Percentiles rank a stretch among this genome's conserved stretches.
Evolutionary conservation across 2,888 invertebrate genomes (phyloP).

Genomic region (Mythimna lalbum): DNA sequence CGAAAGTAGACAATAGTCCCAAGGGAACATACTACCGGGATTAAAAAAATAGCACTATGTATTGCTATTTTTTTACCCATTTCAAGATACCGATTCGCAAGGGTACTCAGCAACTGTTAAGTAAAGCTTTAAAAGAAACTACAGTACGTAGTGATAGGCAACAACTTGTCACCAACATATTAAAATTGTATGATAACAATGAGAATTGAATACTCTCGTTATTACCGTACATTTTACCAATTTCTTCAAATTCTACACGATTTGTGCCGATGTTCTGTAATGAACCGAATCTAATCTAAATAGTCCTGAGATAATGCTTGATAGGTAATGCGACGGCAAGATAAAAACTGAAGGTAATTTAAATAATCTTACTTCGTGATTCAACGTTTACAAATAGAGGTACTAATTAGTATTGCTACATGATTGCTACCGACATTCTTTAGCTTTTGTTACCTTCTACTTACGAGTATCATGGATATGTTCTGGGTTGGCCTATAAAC

Average conservation of each 20-base stretch:
- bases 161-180: neutral
- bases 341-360: constrained; percentile 42
- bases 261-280: constrained; percentile 13
- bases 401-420: constrained; percentile 12
- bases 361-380: constrained; percentile 36
- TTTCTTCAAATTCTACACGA: constrained; percentile 7
- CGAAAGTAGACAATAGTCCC: too few relatives aligned
- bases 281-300: constrained; percentile 38
- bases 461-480: neutral
- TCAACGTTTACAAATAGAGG: constrained; percentile 30
- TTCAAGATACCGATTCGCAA: too few relatives aligned
- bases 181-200: neutral
- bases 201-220: too few relatives aligned
- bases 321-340: constrained; percentile 25
- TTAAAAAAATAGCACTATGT: too few relatives aligned
- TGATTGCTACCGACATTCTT: constrained; percentile 21
- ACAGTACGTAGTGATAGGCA: neutral
- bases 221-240: too few relatives aligned
- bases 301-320: constrained; percentile 36
- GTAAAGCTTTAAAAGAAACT: too few relatives aligned
- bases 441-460: neutral
- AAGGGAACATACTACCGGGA: too few relatives aligned
- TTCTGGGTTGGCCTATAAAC: too few relatives aligned
- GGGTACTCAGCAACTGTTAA: too few relatives aligned
- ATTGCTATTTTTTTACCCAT: too few relatives aligned